Conservation (phyloP, 37 sponge, comb jelly and placozoan genomes). For the Hormiphora californensis region DNA sequence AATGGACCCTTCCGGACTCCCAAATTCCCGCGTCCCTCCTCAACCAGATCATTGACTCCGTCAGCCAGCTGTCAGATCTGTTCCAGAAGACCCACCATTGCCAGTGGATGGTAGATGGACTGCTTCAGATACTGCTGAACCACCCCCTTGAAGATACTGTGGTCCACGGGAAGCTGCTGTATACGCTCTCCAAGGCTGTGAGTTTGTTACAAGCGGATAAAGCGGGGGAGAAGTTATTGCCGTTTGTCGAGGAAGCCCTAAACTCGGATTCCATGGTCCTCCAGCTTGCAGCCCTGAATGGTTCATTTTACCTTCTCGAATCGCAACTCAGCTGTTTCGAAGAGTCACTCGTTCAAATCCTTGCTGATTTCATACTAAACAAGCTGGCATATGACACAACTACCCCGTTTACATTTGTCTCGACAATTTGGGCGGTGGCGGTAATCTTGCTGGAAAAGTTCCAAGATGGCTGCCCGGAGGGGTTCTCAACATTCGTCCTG, state of each 20-base stretch:
- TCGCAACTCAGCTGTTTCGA: conserved; percentile 44
- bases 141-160: conserved; percentile 34
- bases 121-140: conserved; percentile 15
- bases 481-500: neutral
- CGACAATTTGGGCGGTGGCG: conserved; percentile 25
- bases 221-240: conserved; percentile 35
- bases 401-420: neutral
- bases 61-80: conserved; percentile 48
- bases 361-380: neutral
- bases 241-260: conserved; percentile 37
- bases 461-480: conserved; percentile 50
- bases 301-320: conserved; percentile 48
- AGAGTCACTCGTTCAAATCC: neutral
- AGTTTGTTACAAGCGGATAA: conserved; percentile 21
- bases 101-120: conserved; percentile 52
- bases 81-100: conserved; percentile 53
- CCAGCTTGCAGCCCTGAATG: conserved; percentile 34
- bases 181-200: neutral
- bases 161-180: conserved; percentile 31
- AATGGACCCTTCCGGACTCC: conserved; percentile 23
- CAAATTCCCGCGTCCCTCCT: conserved; percentile 11
- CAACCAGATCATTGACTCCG: conserved; percentile 31
- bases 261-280: neutral
- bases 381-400: neutral
- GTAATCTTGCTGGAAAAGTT: conserved; percentile 20